Percentiles rank a stretch among this genome's conserved stretches.
phyloP scores from a whole-genome alignment of 1,140 invertebrate genomes.

The Maniola jurtina region DNA sequence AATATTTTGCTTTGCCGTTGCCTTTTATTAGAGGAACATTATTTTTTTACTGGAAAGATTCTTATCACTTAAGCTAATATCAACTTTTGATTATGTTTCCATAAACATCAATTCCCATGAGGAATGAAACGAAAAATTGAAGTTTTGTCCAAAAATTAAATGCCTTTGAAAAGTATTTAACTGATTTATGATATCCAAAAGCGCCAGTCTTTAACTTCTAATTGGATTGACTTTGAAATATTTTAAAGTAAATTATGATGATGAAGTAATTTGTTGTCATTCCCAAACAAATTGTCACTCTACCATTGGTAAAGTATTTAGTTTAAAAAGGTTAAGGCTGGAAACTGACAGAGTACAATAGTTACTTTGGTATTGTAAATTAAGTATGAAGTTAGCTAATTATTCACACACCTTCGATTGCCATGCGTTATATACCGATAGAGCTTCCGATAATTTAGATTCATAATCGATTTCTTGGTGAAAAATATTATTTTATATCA shows the following conservation, averaged over 20 bases:
- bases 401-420: too few relatives aligned
- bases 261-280: slow-evolving; percentile 21
- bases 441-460: too few relatives aligned
- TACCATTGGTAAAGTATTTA: slow-evolving; percentile 21
- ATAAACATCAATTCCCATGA: slow-evolving; percentile 74
- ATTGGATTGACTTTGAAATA: slow-evolving; percentile 27
- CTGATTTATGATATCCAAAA: slow-evolving; percentile 69
- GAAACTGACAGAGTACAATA: slow-evolving; percentile 25
- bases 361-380: background rate
- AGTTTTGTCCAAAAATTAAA: slow-evolving; percentile 49
- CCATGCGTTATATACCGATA: too few relatives aligned
- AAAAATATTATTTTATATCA: too few relatives aligned
- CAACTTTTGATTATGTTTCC: slow-evolving; percentile 64
- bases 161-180: slow-evolving; percentile 37
- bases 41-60: slow-evolving; percentile 62
- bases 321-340: slow-evolving; percentile 24
- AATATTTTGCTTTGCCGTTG: background rate
- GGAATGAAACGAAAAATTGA: slow-evolving; percentile 77
- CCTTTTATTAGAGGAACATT: slow-evolving; percentile 2
- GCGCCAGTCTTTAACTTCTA: slow-evolving; percentile 55
- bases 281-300: slow-evolving; percentile 23
- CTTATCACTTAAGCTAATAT: slow-evolving; percentile 69
- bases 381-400: background rate
- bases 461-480: too few relatives aligned
- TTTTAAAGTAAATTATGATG: slow-evolving; percentile 5